phyloP scores from a whole-genome alignment of 1,140 invertebrate genomes.

The Bombus pyrosoma region DNA sequence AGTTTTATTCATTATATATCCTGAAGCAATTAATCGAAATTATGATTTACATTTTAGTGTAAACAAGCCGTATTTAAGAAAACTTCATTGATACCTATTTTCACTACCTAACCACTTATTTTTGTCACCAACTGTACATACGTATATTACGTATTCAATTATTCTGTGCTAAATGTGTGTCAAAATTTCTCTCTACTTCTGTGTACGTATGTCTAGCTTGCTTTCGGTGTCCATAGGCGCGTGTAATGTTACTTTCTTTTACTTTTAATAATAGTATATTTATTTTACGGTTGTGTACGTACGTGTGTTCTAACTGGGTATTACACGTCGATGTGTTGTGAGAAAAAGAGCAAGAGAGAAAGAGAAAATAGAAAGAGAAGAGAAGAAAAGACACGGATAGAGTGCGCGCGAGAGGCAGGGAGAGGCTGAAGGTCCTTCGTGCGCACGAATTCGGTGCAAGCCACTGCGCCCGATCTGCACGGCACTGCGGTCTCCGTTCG shows the following conservation, averaged over 20 bases:
- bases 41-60: too few relatives aligned
- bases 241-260: neutral
- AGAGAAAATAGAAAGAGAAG: constrained; percentile 13
- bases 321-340: neutral
- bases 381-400: constrained; percentile 15
- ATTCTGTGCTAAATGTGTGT: neutral
- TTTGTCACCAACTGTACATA: too few relatives aligned
- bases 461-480: constrained; percentile 54
- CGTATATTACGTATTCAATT: too few relatives aligned
- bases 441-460: constrained; percentile 52
- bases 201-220: neutral
- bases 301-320: constrained; percentile 3
- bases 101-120: too few relatives aligned
- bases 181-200: neutral
- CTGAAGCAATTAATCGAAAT: too few relatives aligned
- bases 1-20: too few relatives aligned
- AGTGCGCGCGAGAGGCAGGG: constrained; percentile 6
- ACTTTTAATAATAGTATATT: neutral
- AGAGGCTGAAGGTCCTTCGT: constrained; percentile 32
- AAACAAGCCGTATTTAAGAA: too few relatives aligned
- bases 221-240: neutral
- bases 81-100: too few relatives aligned
- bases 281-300: neutral
- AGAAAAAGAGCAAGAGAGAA: constrained; percentile 10
- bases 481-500: constrained; percentile 65